Percentiles rank a stretch among this genome's conserved stretches.
phyloP scores from a whole-genome alignment of 2,113 vertebrate species.

The Dicaeum eximium region DNA sequence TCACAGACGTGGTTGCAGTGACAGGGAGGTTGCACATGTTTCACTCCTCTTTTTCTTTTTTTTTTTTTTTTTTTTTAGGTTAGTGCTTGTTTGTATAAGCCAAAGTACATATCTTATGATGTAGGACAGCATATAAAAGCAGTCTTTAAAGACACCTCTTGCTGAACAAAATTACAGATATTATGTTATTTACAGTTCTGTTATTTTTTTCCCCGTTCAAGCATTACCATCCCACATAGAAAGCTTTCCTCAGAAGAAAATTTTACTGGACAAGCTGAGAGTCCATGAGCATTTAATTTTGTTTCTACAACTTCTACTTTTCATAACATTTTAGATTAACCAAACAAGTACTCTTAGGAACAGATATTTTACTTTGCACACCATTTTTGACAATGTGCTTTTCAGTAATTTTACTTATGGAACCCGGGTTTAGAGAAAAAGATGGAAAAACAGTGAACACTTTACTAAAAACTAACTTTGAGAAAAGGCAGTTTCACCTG shows the following conservation, averaged over 20 bases:
- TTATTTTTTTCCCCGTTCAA: background rate
- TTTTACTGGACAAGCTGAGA: background rate
- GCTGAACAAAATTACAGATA: background rate
- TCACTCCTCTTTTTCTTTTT: background rate
- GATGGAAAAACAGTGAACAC: background rate
- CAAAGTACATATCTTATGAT: background rate
- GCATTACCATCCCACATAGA: background rate
- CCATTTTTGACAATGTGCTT: rapidly evolving
- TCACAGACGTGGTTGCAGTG: background rate
- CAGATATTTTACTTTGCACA: background rate
- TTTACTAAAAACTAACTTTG: background rate
- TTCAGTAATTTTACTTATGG: background rate
- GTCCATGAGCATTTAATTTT: background rate
- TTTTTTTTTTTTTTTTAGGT: background rate
- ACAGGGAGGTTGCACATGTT: background rate
- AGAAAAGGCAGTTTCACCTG: background rate
- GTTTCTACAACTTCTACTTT: background rate
- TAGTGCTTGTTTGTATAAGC: background rate
- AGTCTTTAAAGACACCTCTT: background rate
- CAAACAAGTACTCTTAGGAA: background rate
- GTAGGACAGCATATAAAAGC: background rate
- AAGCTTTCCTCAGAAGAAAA: background rate
- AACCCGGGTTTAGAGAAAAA: background rate
- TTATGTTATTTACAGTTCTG: background rate
- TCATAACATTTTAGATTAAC: background rate